Evolutionary conservation across 2,797 vertebrate genomes (phyloP).

Genomic region (Limnodromus scolopaceus): DNA sequence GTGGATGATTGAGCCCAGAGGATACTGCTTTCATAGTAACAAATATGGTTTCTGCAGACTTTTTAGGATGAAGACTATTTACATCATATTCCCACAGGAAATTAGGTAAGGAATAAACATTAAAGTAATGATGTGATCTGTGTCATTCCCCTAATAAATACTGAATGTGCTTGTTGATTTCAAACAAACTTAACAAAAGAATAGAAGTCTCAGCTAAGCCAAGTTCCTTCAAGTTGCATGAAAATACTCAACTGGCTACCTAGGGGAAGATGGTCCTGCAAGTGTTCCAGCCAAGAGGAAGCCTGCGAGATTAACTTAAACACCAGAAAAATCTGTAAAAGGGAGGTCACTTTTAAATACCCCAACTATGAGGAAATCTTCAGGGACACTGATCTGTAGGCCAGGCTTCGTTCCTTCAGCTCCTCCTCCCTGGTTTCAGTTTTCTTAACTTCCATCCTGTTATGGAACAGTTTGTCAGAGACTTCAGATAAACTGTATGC

Average conservation of each 20-base stretch:
- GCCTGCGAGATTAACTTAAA: not conserved
- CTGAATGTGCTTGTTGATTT: not conserved
- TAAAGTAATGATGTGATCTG: not conserved
- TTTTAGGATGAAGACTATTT: not conserved
- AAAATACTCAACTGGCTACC: not conserved
- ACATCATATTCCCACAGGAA: not conserved
- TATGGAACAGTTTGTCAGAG: not conserved
- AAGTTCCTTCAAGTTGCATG: not conserved
- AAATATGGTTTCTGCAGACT: not conserved
- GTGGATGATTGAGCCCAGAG: not conserved
- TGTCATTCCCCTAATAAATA: not conserved
- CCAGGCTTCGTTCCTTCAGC: constrained; percentile 9
- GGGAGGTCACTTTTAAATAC: constrained; percentile 51
- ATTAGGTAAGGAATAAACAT: not conserved
- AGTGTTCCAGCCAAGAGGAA: not conserved
- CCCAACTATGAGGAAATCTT: constrained; percentile 35
- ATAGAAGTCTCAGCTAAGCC: not conserved
- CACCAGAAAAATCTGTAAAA: constrained; percentile 1
- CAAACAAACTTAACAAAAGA: not conserved
- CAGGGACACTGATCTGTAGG: constrained; percentile 3
- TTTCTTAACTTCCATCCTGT: not conserved
- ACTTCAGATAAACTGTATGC: not conserved
- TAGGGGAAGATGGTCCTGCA: not conserved
- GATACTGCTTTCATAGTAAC: not conserved
- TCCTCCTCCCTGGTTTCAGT: not conserved